Evolutionary conservation across 2,113 vertebrate species (phyloP), one percentile per base, ranked within the genome.

Genomic region (Diadophis punctatus): DNA sequence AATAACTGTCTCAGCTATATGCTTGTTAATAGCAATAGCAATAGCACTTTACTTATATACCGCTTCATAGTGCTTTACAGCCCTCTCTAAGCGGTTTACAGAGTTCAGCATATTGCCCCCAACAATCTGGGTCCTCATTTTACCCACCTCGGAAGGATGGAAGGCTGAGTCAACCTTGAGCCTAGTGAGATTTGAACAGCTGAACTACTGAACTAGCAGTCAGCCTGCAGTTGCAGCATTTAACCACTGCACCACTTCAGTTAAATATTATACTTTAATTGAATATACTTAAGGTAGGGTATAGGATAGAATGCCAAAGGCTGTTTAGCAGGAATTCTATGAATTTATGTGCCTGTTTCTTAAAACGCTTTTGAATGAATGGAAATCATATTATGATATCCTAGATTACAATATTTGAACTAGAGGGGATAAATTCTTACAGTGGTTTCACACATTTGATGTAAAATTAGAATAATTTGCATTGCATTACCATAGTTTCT

Each of bases 371-470:
- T 90, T 94, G 92, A 94, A 94, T 93, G 93, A 93, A 94, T 85
- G 46, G 94, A 92, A 95, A 92, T 93, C 94, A 93, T 27, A 89
- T 95, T 0, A 0, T 93, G 63, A 63, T 88, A 25, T 7, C n/a
- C 30, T 30, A 11, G 48, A 30, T 27, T 86, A 34, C 51, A n/a
- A 7, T 43, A 90, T 93, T 96, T 93, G 1, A 8, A 88, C 93
- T 94, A 94, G 94, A 96, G 94, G 95, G 90, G 95, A 93, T 23
- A n/a, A 94, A 93, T 95, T 92, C 55, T 87, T 8, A 92, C 93
- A 96, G 88, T 60, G 80, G 94, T 87, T 95, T 94, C 90, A 94
- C 95, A 95, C 93, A 96, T 96, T 96, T 95, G 93, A 94, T 87
- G 92, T 3, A 95, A 90, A 93, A 91, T 95, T 87, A 88, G 94